phyloP scores from a whole-genome alignment of 2,888 invertebrate species.

The Schizotus pectinicornis region DNA sequence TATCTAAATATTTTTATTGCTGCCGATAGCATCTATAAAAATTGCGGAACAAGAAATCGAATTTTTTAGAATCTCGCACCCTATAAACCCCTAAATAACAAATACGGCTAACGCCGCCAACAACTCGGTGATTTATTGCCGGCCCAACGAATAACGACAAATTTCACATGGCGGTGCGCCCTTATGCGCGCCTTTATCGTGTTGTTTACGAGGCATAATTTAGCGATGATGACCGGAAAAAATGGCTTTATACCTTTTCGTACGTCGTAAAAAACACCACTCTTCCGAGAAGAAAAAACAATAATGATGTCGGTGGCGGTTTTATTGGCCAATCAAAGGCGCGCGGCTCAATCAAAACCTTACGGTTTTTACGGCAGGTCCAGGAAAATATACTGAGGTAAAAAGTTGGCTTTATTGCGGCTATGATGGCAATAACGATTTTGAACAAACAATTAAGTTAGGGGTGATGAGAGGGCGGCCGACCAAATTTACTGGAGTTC shows the following conservation, averaged over 20 bases:
- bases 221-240: conserved; percentile 8
- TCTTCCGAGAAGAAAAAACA: conserved; percentile 12
- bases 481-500: too few relatives aligned
- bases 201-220: conserved; percentile 8
- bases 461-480: too few relatives aligned
- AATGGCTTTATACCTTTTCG: conserved; percentile 36
- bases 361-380: conserved; percentile 1
- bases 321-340: conserved; percentile 16
- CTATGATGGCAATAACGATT: too few relatives aligned
- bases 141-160: too few relatives aligned
- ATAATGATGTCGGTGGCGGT: conserved; percentile 16
- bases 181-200: conserved; percentile 3
- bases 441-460: neutral
- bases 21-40: too few relatives aligned
- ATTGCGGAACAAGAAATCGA: too few relatives aligned
- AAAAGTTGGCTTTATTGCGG: neutral
- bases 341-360: conserved; percentile 12
- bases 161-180: too few relatives aligned
- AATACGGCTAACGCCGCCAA: too few relatives aligned
- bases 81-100: too few relatives aligned
- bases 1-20: too few relatives aligned
- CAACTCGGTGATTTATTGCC: too few relatives aligned
- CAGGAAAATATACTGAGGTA: conserved; percentile 5
- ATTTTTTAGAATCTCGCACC: too few relatives aligned
- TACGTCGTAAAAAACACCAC: conserved; percentile 37